phyloP scores from a whole-genome alignment of 2,888 invertebrate genomes.

The Spodoptera exigua region DNA sequence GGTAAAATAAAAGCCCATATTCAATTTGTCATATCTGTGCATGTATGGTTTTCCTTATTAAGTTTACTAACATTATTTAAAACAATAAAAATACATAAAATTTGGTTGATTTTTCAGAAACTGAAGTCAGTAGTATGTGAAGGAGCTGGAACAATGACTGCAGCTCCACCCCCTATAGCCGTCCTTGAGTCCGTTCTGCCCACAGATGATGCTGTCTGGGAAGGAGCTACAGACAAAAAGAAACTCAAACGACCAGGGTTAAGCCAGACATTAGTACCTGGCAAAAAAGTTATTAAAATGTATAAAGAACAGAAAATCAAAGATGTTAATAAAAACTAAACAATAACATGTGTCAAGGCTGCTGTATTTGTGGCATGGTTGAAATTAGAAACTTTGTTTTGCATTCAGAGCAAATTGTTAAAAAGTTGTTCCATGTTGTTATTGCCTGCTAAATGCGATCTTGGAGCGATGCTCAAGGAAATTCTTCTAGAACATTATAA shows the following conservation, averaged over 20 bases:
- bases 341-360: conserved; percentile 17
- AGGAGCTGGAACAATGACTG: conserved; percentile 77
- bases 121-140: conserved; percentile 82
- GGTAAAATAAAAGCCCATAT: conserved; percentile 52
- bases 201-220: conserved; percentile 84
- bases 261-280: conserved; percentile 93
- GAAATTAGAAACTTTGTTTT: conserved; percentile 2
- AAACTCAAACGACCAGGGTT: conserved; percentile 94
- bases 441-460: neutral
- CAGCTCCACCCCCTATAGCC: conserved; percentile 74
- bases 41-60: too few species aligned
- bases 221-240: conserved; percentile 85
- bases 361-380: conserved; percentile 42
- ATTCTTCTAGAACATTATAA: too few species aligned
- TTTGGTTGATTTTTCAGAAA: conserved; percentile 71
- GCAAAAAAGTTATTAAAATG: conserved; percentile 95
- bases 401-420: neutral
- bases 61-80: conserved; percentile 3
- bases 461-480: too few species aligned
- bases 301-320: conserved; percentile 91
- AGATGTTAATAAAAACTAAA: conserved; percentile 72
- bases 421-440: too few species aligned
- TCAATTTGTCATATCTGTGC: too few species aligned
- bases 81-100: neutral
- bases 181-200: conserved; percentile 65